Evolutionary conservation across 2,797 vertebrate species (phyloP).

Genomic region (Myiothlypis coronata): DNA sequence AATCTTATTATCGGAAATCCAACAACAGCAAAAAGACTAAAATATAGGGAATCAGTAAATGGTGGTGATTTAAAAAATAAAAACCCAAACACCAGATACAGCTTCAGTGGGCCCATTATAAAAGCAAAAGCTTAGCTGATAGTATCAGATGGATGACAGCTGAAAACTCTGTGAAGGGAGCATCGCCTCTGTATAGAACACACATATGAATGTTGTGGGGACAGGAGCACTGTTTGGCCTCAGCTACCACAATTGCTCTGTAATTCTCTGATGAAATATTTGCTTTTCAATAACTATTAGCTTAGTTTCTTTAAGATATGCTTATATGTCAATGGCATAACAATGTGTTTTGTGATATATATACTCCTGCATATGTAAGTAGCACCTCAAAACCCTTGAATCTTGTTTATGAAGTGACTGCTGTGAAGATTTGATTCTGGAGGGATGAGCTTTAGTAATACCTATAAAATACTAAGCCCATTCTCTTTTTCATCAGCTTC

Average conservation of each 20-base stretch:
- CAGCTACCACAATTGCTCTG: background rate
- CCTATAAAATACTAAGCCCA: background rate
- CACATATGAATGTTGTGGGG: background rate
- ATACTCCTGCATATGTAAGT: background rate
- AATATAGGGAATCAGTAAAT: background rate
- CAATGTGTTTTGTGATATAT: background rate
- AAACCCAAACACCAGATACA: background rate
- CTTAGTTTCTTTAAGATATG: background rate
- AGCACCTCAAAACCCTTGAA: background rate
- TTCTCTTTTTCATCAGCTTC: background rate
- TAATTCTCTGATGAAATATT: background rate
- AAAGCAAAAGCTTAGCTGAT: background rate
- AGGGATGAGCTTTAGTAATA: background rate
- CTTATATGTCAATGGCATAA: background rate
- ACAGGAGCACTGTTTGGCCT: background rate
- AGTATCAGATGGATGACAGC: background rate
- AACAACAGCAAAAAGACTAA: background rate
- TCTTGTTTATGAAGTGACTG: background rate
- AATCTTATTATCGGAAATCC: background rate
- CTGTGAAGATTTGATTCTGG: background rate
- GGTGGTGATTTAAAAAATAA: background rate
- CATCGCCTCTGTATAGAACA: background rate
- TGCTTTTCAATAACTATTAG: background rate
- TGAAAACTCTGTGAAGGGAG: background rate
- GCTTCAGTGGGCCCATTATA: background rate